These are phyloP conservation scores for Acomys russatus DNA, from an alignment of 2,797 vertebrate species.

Conservation along the genomic window DNA sequence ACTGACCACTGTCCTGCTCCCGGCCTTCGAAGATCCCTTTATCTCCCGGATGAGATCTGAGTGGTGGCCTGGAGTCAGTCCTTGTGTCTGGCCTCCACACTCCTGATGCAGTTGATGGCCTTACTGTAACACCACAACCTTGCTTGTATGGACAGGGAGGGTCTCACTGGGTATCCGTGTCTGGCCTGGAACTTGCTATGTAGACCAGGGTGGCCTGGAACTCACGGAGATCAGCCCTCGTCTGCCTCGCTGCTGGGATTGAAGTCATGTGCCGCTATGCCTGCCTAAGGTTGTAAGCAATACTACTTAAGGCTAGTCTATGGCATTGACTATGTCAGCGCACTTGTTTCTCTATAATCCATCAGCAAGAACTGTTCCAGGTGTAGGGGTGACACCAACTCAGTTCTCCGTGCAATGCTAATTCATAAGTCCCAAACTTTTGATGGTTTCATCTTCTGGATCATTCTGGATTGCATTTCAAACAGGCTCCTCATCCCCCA, in stretches of 20 bases:
- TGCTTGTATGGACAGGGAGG: not conserved
- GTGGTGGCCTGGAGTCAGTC: not conserved
- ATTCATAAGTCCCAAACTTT: conserved; percentile 58
- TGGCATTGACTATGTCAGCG: conserved; percentile 61
- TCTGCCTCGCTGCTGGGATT: not conserved
- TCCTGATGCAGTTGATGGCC: not conserved
- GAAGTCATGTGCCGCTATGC: not conserved
- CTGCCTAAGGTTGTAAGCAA: not conserved
- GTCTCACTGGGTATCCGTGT: too few species aligned
- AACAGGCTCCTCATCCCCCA: not conserved
- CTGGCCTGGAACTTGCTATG: not conserved
- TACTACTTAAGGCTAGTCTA: conserved; percentile 43
- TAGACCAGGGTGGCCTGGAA: not conserved
- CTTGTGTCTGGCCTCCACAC: not conserved
- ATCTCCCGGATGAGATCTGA: not conserved
- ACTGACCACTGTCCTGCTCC: not conserved
- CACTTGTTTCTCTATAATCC: not conserved
- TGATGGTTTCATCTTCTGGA: conserved; percentile 57
- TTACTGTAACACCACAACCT: not conserved
- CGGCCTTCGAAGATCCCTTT: not conserved
- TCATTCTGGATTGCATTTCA: conserved; percentile 65
- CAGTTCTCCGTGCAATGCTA: conserved; percentile 60
- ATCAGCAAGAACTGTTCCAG: conserved; percentile 51
- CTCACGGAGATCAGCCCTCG: not conserved
- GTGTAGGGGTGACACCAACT: conserved; percentile 14